Percentiles rank a stretch among this genome's conserved stretches.
Conservation (phyloP, 2,797 vertebrate species). For the Syngnathus acus region DNA sequence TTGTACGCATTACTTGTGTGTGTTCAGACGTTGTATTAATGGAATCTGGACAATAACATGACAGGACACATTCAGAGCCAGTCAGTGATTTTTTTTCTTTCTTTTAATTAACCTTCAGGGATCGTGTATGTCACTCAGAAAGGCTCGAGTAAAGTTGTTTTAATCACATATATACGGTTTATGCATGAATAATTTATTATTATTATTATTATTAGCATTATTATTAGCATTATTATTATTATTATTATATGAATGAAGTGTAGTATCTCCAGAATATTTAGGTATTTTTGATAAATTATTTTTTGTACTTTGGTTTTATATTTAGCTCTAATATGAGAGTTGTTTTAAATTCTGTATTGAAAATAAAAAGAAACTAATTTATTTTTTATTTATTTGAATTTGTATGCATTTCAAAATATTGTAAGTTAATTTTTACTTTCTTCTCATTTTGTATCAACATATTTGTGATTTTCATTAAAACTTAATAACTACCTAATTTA, state of each 20-base stretch:
- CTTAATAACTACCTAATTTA: not conserved
- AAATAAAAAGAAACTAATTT: not conserved
- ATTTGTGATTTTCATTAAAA: not conserved
- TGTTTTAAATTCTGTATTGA: not conserved
- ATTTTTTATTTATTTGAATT: not conserved
- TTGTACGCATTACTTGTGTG: not conserved
- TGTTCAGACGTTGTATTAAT: conserved; percentile 1
- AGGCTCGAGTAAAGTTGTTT: not conserved
- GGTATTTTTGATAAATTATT: too few relatives aligned
- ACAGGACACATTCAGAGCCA: conserved; percentile 1
- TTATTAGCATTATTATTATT: not conserved
- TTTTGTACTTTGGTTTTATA: not conserved
- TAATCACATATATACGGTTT: not conserved
- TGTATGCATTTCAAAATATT: not conserved
- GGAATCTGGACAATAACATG: conserved; percentile 3
- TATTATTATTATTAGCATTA: not conserved
- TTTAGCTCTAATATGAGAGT: not conserved
- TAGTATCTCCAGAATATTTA: too few relatives aligned
- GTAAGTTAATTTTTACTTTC: not conserved
- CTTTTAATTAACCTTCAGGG: not conserved
- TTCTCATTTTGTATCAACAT: not conserved
- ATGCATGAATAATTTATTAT: not conserved
- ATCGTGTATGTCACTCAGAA: not conserved
- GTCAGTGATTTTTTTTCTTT: not conserved
- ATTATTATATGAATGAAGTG: not conserved